Evolutionary conservation across 2,797 vertebrate species (phyloP).

Genomic region (Rhodeus uyekii): DNA sequence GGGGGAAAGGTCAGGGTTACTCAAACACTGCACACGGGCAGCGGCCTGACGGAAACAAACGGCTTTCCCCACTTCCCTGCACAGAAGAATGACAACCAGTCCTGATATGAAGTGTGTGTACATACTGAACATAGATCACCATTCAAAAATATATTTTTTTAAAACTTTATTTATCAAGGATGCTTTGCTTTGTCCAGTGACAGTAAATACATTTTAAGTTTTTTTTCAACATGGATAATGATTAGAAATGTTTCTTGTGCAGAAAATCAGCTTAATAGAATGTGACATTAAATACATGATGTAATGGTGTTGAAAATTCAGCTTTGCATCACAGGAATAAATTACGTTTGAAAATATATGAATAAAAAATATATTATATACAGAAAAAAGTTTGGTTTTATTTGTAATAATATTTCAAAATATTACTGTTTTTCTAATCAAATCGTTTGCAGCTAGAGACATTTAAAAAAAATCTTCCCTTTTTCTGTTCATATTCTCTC

Average conservation of each 20-base stretch:
- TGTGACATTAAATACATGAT: not conserved
- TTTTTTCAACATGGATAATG: not conserved
- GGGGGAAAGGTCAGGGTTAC: constrained; percentile 59
- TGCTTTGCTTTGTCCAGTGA: not conserved
- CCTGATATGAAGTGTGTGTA: constrained; percentile 1
- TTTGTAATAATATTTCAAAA: not conserved
- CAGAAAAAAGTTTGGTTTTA: not conserved
- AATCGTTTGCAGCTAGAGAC: not conserved
- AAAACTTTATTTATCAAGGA: not conserved
- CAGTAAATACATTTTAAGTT: not conserved
- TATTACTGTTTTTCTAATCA: not conserved
- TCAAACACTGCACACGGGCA: constrained; percentile 60
- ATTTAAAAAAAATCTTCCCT: not conserved
- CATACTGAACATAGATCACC: not conserved
- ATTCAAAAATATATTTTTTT: no score
- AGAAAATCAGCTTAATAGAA: not conserved
- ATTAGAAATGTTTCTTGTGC: not conserved
- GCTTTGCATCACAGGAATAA: not conserved
- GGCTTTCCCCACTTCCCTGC: not conserved
- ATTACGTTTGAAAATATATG: not conserved
- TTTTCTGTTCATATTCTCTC: not conserved
- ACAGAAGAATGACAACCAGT: not conserved
- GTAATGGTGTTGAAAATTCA: not conserved
- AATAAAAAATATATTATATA: no score
- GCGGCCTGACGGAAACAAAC: constrained; percentile 49